Base-by-base conservation (phyloP, 2,113 vertebrate genomes). In the Phalacrocorax pelagicus region DNA sequence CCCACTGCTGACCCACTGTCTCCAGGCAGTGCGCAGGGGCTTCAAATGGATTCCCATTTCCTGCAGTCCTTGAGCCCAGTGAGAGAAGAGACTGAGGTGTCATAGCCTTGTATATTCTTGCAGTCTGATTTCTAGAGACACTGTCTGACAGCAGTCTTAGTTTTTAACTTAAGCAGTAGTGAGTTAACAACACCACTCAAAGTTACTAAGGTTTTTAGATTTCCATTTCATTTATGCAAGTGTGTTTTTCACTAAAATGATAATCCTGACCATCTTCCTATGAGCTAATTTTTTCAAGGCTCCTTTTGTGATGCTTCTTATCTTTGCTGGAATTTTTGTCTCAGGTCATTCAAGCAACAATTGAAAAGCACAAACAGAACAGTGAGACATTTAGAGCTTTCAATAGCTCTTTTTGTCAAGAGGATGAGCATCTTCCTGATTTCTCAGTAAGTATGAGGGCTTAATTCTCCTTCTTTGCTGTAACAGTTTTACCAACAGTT, bases 381-480 rank as follows among this genome's bases (percentile, higher is more conserved):
- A 99, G 99, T 65, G 99, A 99, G 97, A 99, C 99, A 0, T 99
- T 99, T 86, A 99, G 98, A 97, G 99, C 99, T 72, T 99, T 99
- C 97, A 98, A 99, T 49, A 98, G 97, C 93, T 98, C 99, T 78
- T 98, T 98, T 91, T 98, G 98, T 92, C 98, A 99, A 87, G 99
- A 99, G 9, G 99, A 99, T 26, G 99, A 99, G 42, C 97, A 99
- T 84, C 59, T 96, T 75, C 98, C 98, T 11, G 99, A 99, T 67
- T 97, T 98, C 77, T 98, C 99, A 66, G 99, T 99, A 96, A 98
- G 98, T 97, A 66, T 27, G 17, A 71, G 44, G 20, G 40, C 30
- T 88, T 81, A 2, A 0, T 84, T 75, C 42, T 72, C 55, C n/a
- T 38, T 20, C 49, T 78, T 79, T 81, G 22, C 32, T 40, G 4